Base-by-base conservation (phyloP, 2,113 vertebrate species). In the Chamaetylas fuelleborni region DNA sequence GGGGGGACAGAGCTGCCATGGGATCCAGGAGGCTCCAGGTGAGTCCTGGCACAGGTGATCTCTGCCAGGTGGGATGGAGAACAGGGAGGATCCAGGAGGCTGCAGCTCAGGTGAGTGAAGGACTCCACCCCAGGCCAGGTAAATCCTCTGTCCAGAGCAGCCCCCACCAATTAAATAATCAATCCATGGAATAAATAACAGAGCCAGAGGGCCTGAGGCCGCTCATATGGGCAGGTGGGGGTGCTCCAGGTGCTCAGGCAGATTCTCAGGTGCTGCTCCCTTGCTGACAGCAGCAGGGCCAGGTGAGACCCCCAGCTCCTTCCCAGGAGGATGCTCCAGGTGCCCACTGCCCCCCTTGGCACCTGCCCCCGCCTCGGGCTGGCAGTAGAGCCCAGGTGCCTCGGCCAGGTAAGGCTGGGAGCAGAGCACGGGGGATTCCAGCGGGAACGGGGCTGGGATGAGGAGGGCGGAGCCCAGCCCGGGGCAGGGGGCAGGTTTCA, bases 371-470 rank as follows among this genome's bases (percentile, higher is more conserved):
- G 97, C 97, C 89, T 98, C 98, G 69, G 99, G 97, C 91, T 99
- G 99, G 95, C 99, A 99, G 95, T 97, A 99, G 26, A 99, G 97
- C 95, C 99, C 97, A 5, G 99, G 96, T 2, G 98, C 97, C 58
- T 98, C 97, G 96, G 98, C 98, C 97, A 98, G 98, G 89, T 98
- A 98, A 33, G 98, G 97, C 8, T 96, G 97, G 86, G 77, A 94
- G 24, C 98, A 47, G 11, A 47, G 45, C 45, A 20, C 45, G 2
- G 45, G 20, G 5, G 45, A 10, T 10, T 47, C 45, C 45, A 47
- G 45, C 45, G 45, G 45, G 19, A 45, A 20, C 45, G 20, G 45
- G 19, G 45, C 45, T 19, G 45, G 45, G 45, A 47, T 47, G 45
- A 47, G 45, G 20, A 47, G 10, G 45, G 45, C 3, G 45, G 45